These are phyloP conservation scores for Drosophila pachea DNA, from an alignment of 1,140 invertebrate species.

Conservation along the genomic window DNA sequence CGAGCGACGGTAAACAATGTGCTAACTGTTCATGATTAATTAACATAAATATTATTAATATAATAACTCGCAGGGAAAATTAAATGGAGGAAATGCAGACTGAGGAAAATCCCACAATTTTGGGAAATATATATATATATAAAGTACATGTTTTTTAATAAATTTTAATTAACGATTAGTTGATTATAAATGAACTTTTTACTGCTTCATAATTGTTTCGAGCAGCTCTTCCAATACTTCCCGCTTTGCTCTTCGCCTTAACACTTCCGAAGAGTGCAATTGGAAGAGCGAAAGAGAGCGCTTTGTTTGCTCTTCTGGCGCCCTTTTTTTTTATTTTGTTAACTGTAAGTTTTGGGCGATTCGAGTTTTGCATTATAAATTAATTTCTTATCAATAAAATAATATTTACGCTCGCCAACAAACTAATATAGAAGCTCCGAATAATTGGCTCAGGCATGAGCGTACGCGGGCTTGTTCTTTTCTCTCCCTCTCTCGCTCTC, in stretches of 20 bases:
- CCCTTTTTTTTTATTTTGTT: neutral
- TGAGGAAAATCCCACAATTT: too few relatives aligned
- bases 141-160: too few relatives aligned
- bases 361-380: constrained; percentile 62
- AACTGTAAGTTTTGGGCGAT: constrained; percentile 24
- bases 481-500: constrained; percentile 19
- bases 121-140: too few relatives aligned
- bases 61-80: neutral
- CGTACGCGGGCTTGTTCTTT: neutral
- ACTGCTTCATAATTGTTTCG: too few relatives aligned
- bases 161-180: too few relatives aligned
- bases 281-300: neutral
- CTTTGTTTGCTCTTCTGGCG: neutral
- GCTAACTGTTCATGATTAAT: neutral
- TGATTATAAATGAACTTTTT: too few relatives aligned
- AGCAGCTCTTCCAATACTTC: too few relatives aligned
- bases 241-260: too few relatives aligned
- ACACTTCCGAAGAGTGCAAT: too few relatives aligned
- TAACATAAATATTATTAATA: neutral
- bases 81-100: too few relatives aligned
- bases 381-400: constrained; percentile 68
- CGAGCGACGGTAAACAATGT: neutral
- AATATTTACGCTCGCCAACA: constrained; percentile 33
- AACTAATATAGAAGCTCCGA: neutral
- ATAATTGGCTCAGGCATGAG: constrained; percentile 10